phyloP scores from a whole-genome alignment of 1,140 invertebrate species.

The Odontomachus brunneus region DNA sequence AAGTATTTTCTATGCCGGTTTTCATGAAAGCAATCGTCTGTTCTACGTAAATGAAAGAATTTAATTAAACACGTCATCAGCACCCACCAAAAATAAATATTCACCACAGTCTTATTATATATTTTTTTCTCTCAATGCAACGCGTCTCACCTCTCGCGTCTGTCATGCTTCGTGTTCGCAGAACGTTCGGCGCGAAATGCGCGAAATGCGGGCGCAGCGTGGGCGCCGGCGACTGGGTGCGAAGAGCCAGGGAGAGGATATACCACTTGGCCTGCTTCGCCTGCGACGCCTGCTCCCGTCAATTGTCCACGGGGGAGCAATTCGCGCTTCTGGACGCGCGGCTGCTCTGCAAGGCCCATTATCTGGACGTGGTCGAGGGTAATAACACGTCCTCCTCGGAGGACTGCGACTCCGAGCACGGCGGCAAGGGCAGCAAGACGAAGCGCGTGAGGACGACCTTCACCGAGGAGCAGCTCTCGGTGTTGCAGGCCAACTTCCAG shows the following conservation, averaged over 20 bases:
- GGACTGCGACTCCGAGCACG: slow-evolving; percentile 93
- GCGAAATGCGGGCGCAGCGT: slow-evolving; percentile 97
- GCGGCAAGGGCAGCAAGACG: slow-evolving; percentile 94
- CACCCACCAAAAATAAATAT: no score
- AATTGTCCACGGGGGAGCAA: slow-evolving; percentile 98
- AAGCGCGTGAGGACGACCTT: slow-evolving; percentile 98
- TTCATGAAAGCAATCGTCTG: no score
- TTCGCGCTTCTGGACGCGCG: slow-evolving; percentile 97
- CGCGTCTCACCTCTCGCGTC: no score
- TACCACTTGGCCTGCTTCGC: slow-evolving; percentile 99
- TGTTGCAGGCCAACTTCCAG: slow-evolving; percentile 99
- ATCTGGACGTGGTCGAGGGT: slow-evolving; percentile 96
- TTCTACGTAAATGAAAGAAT: no score
- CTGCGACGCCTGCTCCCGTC: slow-evolving; percentile 98
- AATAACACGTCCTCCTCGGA: slow-evolving; percentile 92
- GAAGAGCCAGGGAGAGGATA: slow-evolving; percentile 96
- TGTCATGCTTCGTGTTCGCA: slow-evolving; percentile 84
- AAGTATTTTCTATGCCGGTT: no score
- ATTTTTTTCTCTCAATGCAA: no score
- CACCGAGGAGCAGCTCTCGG: slow-evolving; percentile 98
- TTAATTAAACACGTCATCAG: no score
- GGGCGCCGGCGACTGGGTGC: slow-evolving; percentile 98
- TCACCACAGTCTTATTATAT: no score
- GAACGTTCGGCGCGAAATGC: slow-evolving; percentile 98
- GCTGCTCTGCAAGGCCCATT: slow-evolving; percentile 98